Base-by-base conservation (phyloP, 2,888 invertebrate species). In the Cristatella mucedo region DNA sequence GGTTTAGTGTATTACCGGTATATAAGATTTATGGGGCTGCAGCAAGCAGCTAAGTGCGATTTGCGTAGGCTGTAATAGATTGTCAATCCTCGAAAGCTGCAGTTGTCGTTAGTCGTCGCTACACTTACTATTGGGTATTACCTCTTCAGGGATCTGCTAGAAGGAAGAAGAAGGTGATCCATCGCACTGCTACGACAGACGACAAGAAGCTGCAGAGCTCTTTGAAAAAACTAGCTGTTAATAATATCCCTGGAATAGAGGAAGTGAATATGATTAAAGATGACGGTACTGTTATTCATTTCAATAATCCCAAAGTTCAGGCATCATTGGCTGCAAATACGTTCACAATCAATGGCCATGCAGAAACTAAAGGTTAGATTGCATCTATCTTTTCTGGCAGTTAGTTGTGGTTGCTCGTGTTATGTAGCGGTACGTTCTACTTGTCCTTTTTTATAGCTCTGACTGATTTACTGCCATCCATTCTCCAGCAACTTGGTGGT, bases 121-220 rank as follows among this genome's bases (percentile, higher is more conserved):
- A n/a, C n/a, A n/a, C n/a, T n/a, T n/a, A n/a, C n/a, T n/a, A n/a
- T n/a, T n/a, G n/a, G n/a, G n/a, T n/a, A n/a, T n/a, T n/a, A n/a
- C n/a, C n/a, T n/a, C n/a, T n/a, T n/a, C n/a, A n/a, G 61, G 68
- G 66, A 50, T 91, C 95, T 61, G 91, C 93, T 49, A 77, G 97
- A 58, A 83, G 97, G 68, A 97, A 97, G 82, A 97, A 95, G 91
- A 97, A 97, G 87, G 93, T 91, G 57, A 87, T 97, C 44, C 95
- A 95, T 69, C 84, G 91, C 57, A 95, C 93, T 48, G 89, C 95
- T 44, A 93, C 93, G 40, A 93, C 93, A 66, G 97, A 99, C 69
- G 97, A 97, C 70, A 97, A 97, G 71, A 97, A 97, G 71, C 71
- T 99, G 56, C 95, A 97, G 68, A 87, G 86, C 55, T 89, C 91